A percentile compares a stretch with the other conserved stretches of the same genome.
Conservation (phyloP, 2,113 vertebrate genomes). For the Ancistrus triradiatus region DNA sequence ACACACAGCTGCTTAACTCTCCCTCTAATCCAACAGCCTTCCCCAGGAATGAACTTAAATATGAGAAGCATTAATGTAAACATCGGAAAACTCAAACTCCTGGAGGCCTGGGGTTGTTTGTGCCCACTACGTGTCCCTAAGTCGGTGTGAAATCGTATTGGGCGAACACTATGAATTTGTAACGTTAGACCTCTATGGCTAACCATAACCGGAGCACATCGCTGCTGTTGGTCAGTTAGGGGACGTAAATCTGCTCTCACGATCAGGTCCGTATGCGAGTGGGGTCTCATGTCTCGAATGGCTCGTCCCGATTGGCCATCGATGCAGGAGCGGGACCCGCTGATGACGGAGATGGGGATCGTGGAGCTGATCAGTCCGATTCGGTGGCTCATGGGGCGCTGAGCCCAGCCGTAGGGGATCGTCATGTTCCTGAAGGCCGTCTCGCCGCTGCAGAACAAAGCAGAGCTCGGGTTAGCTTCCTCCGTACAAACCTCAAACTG, state of each 20-base stretch:
- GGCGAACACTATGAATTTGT: not conserved
- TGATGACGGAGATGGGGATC: constrained; percentile 87
- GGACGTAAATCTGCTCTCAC: constrained; percentile 76
- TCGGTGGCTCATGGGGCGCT: constrained; percentile 84
- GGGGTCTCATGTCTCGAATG: constrained; percentile 77
- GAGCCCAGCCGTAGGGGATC: constrained; percentile 89
- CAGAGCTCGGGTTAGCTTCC: not conserved
- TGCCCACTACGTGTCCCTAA: no score
- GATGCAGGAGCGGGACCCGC: constrained; percentile 89
- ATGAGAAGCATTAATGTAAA: no score
- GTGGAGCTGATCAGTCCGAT: constrained; percentile 72
- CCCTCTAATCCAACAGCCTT: no score
- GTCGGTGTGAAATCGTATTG: no score
- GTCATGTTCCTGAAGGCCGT: constrained; percentile 94
- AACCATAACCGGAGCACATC: no score
- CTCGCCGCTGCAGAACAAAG: constrained; percentile 75
- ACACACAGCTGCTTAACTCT: no score
- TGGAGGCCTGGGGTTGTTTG: no score
- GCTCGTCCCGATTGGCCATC: constrained; percentile 85
- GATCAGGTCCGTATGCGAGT: constrained; percentile 78
- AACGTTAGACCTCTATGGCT: no score
- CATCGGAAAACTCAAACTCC: no score
- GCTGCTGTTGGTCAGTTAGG: no score
- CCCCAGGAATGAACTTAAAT: no score
- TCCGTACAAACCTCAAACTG: no score